Conservation (phyloP, 2,113 vertebrate species). For the Syngnathus typhle region DNA sequence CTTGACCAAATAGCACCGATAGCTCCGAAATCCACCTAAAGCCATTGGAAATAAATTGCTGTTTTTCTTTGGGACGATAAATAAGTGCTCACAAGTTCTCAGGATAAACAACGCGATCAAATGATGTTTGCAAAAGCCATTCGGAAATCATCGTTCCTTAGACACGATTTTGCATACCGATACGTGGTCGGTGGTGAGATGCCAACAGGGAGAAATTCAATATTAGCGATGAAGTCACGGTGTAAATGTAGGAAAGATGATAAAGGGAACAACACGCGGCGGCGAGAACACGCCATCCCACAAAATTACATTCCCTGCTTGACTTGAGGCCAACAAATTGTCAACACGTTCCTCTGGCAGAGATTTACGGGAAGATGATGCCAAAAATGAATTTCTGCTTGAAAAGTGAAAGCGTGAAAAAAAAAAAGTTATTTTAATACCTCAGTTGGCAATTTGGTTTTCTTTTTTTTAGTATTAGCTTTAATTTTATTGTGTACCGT, state of each 20-base stretch:
- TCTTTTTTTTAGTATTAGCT: no score
- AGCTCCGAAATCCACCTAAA: constrained; percentile 28
- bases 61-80: constrained; percentile 35
- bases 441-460: no score
- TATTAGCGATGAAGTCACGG: background rate
- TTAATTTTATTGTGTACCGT: no score
- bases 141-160: background rate
- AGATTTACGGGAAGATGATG: background rate
- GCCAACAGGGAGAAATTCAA: background rate
- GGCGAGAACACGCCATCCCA: background rate
- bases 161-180: background rate
- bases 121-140: constrained; percentile 27
- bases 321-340: background rate
- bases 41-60: constrained; percentile 26
- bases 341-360: background rate
- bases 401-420: background rate
- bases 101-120: constrained; percentile 27
- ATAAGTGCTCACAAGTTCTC: constrained; percentile 21
- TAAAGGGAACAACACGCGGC: background rate
- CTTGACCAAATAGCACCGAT: constrained; percentile 40
- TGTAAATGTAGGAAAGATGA: background rate
- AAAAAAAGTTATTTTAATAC: no score
- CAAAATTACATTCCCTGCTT: background rate
- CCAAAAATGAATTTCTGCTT: no score
- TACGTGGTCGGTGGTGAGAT: background rate